Evolutionary conservation across 2,113 vertebrate genomes (phyloP).

Genomic region (Hirundichthys speculiger): DNA sequence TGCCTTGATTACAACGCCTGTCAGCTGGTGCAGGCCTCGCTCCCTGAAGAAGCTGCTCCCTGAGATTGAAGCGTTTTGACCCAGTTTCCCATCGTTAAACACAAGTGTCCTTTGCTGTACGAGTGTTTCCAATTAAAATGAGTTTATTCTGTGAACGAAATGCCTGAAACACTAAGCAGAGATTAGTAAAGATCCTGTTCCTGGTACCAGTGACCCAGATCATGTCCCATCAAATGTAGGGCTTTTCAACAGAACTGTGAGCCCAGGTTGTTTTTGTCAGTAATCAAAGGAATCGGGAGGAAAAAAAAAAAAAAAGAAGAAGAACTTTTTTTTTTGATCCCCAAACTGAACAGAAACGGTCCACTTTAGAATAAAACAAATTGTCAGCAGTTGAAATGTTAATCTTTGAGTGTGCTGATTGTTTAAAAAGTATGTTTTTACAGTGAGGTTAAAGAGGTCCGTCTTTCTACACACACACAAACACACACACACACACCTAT

Average conservation of each 20-base stretch:
- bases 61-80: slow-evolving; percentile 27
- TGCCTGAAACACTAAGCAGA: slow-evolving; percentile 24
- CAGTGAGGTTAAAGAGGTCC: slow-evolving; percentile 22
- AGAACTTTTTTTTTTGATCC: slow-evolving; percentile 12
- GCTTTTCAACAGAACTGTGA: slow-evolving; percentile 13
- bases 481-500: slow-evolving; percentile 36
- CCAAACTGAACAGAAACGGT: slow-evolving; percentile 11
- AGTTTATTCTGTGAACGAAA: slow-evolving; percentile 1
- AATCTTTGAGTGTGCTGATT: slow-evolving; percentile 63
- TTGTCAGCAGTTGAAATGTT: slow-evolving; percentile 44
- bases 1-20: too few species aligned
- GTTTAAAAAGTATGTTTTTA: slow-evolving; percentile 48
- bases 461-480: slow-evolving; percentile 39
- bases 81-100: slow-evolving; percentile 24
- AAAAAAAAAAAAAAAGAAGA: neutral
- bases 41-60: slow-evolving; percentile 23
- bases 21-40: neutral
- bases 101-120: slow-evolving; percentile 52
- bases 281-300: neutral
- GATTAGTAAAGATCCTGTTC: slow-evolving; percentile 5
- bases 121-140: slow-evolving; percentile 37
- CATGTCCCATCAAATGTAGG: slow-evolving; percentile 1
- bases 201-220: slow-evolving; percentile 23
- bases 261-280: slow-evolving; percentile 14
- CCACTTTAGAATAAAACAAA: slow-evolving; percentile 9